Conservation (phyloP, 2,113 vertebrate genomes). For the Neotragus pygmaeus region DNA sequence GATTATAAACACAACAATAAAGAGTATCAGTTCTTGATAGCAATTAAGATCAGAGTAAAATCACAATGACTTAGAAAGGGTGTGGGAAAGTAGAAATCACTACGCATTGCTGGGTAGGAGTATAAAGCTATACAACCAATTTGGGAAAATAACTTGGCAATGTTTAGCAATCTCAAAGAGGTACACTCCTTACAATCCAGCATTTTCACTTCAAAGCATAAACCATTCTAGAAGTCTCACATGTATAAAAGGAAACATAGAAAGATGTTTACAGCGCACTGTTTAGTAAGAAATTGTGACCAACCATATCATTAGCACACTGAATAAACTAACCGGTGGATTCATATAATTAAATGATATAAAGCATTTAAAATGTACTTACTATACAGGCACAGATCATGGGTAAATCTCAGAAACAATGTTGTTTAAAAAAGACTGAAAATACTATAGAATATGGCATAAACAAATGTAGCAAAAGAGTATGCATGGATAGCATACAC, state of each 20-base stretch:
- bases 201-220: constrained; percentile 1
- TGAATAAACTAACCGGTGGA: neutral
- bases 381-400: neutral
- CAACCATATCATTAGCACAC: neutral
- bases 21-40: neutral
- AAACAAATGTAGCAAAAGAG: neutral
- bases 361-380: neutral
- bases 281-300: neutral
- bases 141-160: neutral
- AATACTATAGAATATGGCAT: neutral
- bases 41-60: neutral
- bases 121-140: neutral
- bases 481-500: neutral
- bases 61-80: neutral
- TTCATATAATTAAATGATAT: neutral
- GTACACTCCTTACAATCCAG: neutral
- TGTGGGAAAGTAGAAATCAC: neutral
- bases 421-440: neutral
- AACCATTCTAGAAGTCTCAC: neutral
- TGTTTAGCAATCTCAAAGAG: neutral
- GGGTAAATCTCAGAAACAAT: neutral
- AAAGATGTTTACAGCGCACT: neutral
- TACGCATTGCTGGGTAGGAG: neutral
- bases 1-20: neutral
- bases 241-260: neutral